phyloP scores from a whole-genome alignment of 2,888 invertebrate genomes.

The Tetragonula carbonaria region DNA sequence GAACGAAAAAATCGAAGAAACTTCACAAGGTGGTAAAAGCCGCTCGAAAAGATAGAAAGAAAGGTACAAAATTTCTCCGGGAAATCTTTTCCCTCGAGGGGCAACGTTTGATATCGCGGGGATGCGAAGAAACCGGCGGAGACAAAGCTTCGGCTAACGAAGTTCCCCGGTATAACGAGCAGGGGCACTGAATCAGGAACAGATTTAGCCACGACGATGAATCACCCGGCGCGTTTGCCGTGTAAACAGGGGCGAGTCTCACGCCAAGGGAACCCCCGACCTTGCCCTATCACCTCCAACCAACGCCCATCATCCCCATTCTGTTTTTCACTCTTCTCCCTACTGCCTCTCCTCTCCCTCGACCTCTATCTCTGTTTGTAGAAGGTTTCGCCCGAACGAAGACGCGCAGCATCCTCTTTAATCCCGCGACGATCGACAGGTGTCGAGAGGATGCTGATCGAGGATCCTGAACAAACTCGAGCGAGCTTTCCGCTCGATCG shows the following conservation, averaged over 20 bases:
- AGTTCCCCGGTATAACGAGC: neutral
- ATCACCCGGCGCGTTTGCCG: constrained; percentile 68
- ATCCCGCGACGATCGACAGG: constrained; percentile 75
- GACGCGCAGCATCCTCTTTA: constrained; percentile 72
- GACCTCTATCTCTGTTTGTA: constrained; percentile 26
- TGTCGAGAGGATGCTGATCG: constrained; percentile 68
- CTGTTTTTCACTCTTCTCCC: neutral
- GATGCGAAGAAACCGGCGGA: constrained; percentile 6
- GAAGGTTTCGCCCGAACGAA: constrained; percentile 42
- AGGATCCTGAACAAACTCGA: constrained; percentile 65
- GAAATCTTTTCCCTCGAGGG: neutral
- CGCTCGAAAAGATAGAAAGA: too few relatives aligned
- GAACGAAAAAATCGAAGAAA: too few relatives aligned
- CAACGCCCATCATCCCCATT: constrained; percentile 2
- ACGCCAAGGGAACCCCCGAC: constrained; percentile 25
- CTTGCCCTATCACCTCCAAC: constrained; percentile 32
- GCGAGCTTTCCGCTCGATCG: constrained; percentile 56
- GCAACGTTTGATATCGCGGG: neutral
- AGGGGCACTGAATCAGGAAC: constrained; percentile 57
- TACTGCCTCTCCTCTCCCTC: too few relatives aligned
- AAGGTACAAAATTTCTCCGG: neutral
- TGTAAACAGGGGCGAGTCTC: constrained; percentile 70
- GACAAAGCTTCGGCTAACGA: constrained; percentile 47
- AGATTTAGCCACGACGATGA: constrained; percentile 69
- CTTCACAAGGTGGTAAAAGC: too few relatives aligned